Conservation (phyloP, 2,888 invertebrate species). For the Isotomurus palustris region DNA sequence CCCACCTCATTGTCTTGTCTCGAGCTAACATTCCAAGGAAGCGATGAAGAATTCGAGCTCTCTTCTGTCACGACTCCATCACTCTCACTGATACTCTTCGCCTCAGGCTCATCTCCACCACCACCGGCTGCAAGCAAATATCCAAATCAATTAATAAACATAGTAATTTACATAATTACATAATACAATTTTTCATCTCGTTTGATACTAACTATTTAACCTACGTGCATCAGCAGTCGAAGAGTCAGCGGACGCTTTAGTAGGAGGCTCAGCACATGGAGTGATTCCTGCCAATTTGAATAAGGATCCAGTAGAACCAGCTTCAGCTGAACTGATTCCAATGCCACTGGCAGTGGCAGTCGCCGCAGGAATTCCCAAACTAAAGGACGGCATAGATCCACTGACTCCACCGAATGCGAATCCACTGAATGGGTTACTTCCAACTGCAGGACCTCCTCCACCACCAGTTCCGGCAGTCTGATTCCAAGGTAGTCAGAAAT, state of each 20-base stretch:
- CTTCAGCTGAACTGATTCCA: not conserved
- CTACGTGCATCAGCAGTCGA: conserved; percentile 4
- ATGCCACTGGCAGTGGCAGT: not conserved
- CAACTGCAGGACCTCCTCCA: not conserved
- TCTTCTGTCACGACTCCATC: conserved; percentile 8
- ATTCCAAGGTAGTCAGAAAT: not conserved
- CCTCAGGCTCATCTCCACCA: conserved; percentile 3
- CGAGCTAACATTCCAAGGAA: conserved; percentile 10
- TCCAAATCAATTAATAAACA: not conserved
- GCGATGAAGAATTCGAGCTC: conserved; percentile 11
- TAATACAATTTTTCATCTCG: not conserved
- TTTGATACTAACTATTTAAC: not conserved
- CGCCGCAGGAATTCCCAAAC: not conserved
- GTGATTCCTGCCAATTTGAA: conserved; percentile 11
- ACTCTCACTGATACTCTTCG: conserved; percentile 2
- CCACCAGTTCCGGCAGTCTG: not conserved
- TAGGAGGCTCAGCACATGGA: conserved; percentile 8
- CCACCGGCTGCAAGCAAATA: not conserved
- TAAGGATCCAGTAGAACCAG: conserved; percentile 5
- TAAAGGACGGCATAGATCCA: not conserved
- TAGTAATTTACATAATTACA: not conserved
- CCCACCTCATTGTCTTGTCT: conserved; percentile 1
- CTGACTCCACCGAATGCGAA: not conserved
- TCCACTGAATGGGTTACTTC: conserved; percentile 13
- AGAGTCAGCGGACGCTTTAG: conserved; percentile 7